These are phyloP conservation scores for Ascaphus truei DNA, from an alignment of 2,113 vertebrate species.

Conservation along the genomic window DNA sequence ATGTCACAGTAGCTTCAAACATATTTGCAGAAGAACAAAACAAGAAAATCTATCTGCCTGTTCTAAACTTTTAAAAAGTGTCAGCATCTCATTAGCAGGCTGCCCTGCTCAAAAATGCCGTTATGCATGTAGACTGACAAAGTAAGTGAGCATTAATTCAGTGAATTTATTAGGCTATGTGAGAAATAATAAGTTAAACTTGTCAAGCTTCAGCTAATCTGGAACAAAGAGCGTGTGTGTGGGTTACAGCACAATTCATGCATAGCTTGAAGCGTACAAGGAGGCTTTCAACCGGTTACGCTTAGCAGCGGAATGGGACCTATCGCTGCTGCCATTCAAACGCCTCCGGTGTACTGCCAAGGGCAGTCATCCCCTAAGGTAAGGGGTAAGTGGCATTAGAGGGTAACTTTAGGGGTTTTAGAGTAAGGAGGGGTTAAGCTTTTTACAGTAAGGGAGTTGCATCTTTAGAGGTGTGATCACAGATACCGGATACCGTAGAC, in stretches of 20 bases:
- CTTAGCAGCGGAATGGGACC: background rate
- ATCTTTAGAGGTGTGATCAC: too few species aligned
- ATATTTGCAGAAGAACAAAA: background rate
- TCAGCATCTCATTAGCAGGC: slow-evolving; percentile 21
- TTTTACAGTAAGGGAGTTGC: too few species aligned
- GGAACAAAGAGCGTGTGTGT: background rate
- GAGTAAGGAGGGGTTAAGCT: too few species aligned
- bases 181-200: background rate
- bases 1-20: background rate
- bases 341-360: too few species aligned
- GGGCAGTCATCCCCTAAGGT: too few species aligned
- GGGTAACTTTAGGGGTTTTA: too few species aligned
- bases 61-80: slow-evolving; percentile 6
- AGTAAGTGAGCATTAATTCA: background rate
- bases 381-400: too few species aligned
- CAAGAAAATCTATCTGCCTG: background rate
- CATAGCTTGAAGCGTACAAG: slow-evolving; percentile 8
- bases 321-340: too few species aligned
- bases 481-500: too few species aligned
- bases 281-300: background rate
- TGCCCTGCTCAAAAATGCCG: slow-evolving; percentile 10
- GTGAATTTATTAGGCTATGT: slow-evolving; percentile 14
- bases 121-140: slow-evolving; percentile 11
- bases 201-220: background rate
- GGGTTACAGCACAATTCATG: background rate